phyloP scores from a whole-genome alignment of 1,140 invertebrate species.

The Saccostrea glomerata region DNA sequence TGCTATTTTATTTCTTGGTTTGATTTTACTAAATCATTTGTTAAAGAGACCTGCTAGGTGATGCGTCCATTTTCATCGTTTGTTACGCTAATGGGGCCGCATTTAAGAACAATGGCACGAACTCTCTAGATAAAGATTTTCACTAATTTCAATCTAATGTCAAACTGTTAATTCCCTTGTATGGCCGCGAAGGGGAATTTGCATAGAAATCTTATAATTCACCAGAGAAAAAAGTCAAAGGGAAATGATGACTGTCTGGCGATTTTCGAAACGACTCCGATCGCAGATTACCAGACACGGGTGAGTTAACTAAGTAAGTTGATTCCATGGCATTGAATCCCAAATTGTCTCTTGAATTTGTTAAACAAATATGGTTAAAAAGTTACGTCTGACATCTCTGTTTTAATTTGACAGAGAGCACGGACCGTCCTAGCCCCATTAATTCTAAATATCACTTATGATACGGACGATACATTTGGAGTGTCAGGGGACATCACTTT shows the following conservation, averaged over 20 bases:
- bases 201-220: constrained; percentile 41
- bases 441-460: constrained; percentile 5
- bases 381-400: neutral
- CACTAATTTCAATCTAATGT: constrained; percentile 40
- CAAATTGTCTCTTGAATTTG: constrained; percentile 32
- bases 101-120: neutral
- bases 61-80: constrained; percentile 9
- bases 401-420: constrained; percentile 21
- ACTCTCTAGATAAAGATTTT: constrained; percentile 38
- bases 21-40: constrained; percentile 46
- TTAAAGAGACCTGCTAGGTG: constrained; percentile 28
- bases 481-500: constrained; percentile 4
- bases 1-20: constrained; percentile 41
- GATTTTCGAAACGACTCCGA: constrained; percentile 17
- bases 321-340: neutral
- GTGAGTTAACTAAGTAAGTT: neutral
- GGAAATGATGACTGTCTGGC: constrained; percentile 12
- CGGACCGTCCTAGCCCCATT: neutral
- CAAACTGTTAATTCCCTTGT: constrained; percentile 3
- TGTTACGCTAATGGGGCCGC: constrained; percentile 30
- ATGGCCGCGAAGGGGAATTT: constrained; percentile 19
- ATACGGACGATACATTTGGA: neutral
- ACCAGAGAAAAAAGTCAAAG: constrained; percentile 35
- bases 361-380: neutral
- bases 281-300: neutral